phyloP scores from a whole-genome alignment of 2,113 vertebrate species.

The Stegostoma tigrinum region DNA sequence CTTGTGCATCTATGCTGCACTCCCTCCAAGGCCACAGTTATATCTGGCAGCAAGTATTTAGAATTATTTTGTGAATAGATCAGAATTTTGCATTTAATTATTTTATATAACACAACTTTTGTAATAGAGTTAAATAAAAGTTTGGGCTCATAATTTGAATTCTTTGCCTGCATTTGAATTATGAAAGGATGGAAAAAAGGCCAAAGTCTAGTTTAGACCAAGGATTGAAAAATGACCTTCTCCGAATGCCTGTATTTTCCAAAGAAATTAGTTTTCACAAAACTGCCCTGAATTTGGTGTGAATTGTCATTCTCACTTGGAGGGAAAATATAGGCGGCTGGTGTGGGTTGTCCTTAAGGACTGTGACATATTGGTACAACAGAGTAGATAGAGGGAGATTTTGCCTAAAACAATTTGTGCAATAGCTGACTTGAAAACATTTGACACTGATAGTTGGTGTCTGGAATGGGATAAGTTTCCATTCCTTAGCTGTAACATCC shows the following conservation, averaged over 20 bases:
- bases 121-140: neutral
- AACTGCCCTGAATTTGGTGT: neutral
- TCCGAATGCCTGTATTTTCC: neutral
- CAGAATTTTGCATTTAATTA: neutral
- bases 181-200: neutral
- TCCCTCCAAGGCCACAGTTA: neutral
- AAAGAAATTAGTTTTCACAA: neutral
- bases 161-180: neutral
- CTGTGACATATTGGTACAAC: neutral
- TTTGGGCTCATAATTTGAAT: neutral
- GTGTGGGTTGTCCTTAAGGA: neutral
- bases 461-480: neutral
- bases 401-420: neutral
- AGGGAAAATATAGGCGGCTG: neutral
- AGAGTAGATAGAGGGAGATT: neutral
- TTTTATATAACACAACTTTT: neutral
- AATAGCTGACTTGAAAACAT: neutral
- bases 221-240: neutral
- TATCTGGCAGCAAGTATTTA: neutral
- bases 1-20: no score
- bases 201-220: neutral
- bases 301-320: neutral
- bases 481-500: neutral
- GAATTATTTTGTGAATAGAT: neutral
- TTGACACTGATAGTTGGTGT: neutral